A percentile compares a stretch with the other conserved stretches of the same genome.
phyloP scores from a whole-genome alignment of 2,113 vertebrate species.

The Tetrao urogallus region DNA sequence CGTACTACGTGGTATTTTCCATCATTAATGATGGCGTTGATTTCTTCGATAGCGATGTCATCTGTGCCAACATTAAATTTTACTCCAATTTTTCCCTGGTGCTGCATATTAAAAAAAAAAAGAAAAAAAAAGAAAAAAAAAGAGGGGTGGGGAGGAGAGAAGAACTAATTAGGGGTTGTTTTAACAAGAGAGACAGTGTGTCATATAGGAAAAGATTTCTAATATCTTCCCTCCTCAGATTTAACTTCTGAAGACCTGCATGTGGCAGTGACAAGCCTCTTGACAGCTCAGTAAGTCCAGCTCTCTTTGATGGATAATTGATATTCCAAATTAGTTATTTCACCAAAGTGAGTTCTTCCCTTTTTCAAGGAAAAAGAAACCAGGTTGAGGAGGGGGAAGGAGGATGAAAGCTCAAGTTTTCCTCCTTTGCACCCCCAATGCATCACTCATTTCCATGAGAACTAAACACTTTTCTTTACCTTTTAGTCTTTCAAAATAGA shows the following conservation, averaged over 20 bases:
- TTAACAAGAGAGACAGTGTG: background rate
- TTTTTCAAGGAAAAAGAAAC: background rate
- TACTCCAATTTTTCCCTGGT: slow-evolving; percentile 96
- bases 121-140: background rate
- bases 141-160: background rate
- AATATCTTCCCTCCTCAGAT: slow-evolving; percentile 3
- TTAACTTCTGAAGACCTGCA: slow-evolving; percentile 37
- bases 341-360: background rate
- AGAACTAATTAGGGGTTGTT: slow-evolving; percentile 37
- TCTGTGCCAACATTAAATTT: slow-evolving; percentile 99
- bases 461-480: background rate
- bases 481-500: background rate
- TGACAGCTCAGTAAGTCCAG: slow-evolving; percentile 16
- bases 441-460: background rate
- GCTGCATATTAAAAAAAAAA: slow-evolving; percentile 72
- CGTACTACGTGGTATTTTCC: slow-evolving; percentile 99
- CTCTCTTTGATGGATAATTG: slow-evolving; percentile 55
- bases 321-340: slow-evolving; percentile 49
- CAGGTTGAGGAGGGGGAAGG: background rate
- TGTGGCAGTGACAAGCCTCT: slow-evolving; percentile 19
- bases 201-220: background rate
- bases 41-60: slow-evolving; percentile 98
- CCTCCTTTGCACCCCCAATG: background rate
- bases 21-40: slow-evolving; percentile 97
- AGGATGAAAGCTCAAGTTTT: background rate